These are phyloP conservation scores for Paedocypris micromegethes DNA, from an alignment of 2,797 vertebrate genomes.

Conservation along the genomic window DNA sequence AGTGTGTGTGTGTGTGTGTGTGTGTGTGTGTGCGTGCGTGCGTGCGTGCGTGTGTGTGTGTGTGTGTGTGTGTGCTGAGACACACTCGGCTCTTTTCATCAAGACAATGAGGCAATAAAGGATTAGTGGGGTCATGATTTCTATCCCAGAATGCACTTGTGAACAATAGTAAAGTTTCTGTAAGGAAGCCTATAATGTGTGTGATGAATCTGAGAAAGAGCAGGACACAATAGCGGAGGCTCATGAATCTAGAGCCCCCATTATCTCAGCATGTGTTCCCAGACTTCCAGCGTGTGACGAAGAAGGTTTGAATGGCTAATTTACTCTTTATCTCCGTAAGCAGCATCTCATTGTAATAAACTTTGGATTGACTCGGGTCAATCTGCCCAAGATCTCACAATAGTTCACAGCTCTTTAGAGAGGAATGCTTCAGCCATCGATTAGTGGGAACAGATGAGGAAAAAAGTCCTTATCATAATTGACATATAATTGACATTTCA, in stretches of 20 bases:
- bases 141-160: slow-evolving; percentile 49
- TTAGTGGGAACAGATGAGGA: background rate
- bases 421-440: slow-evolving; percentile 4
- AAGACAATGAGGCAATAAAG: background rate
- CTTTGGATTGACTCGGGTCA: slow-evolving; percentile 46
- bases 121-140: background rate
- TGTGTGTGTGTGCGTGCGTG: no score
- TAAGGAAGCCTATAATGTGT: slow-evolving; percentile 24
- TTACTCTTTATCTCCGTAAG: slow-evolving; percentile 42
- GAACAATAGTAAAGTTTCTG: slow-evolving; percentile 57
- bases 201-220: slow-evolving; percentile 28
- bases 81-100: background rate
- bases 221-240: slow-evolving; percentile 29
- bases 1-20: no score
- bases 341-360: slow-evolving; percentile 40
- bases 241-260: slow-evolving; percentile 76
- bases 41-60: no score
- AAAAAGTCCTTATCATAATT: no score
- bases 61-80: no score
- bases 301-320: slow-evolving; percentile 40
- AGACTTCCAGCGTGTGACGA: slow-evolving; percentile 34
- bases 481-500: no score
- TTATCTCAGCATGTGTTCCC: slow-evolving; percentile 64
- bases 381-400: slow-evolving; percentile 19
- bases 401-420: background rate